Evolutionary conservation across 1,140 invertebrate genomes (phyloP), one percentile per base, ranked within the genome.

Genomic region (Phthorimaea operculella): DNA sequence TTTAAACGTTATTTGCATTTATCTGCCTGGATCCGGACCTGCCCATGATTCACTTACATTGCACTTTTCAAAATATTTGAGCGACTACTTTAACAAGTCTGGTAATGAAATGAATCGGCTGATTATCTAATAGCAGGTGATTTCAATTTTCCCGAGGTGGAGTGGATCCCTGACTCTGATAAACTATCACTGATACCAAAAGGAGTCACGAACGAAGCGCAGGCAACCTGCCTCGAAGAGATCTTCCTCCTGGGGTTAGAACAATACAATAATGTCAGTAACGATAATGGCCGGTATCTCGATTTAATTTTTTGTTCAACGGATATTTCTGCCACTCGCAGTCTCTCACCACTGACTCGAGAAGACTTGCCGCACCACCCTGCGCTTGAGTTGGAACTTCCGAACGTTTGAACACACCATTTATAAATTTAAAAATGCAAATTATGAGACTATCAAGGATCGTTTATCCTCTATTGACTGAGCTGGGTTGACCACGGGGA

Each of bases 351-450:
- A 4, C 9, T 49, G 18, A 49, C 47, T 4, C 47, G 47, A 7
- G 47, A 49, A 14, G 47, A 49, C n/a, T 18, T 49, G 47, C 47
- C 47, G 6, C 9, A 49, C 9, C 47, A 49, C n/a, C 47, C 47
- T 4, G 47, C 47, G 7, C 4, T 49, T 4, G 47, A 49, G 9
- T 18, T 18, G 9, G 18, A 49, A 18, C 4, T 49, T 21, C 47
- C 47, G 4, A 49, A 49, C 21, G 6, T 45, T 8, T 9, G 21
- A 49, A 49, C 16, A 14, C 7, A 49, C 7, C 5, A 21, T 49
- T 49, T 49, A 45, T 15, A 49, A 49, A 7, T 49, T 49, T 21
- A 49, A 14, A 17, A 49, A 21, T 7, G 47, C 47, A 18, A 21
- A 49, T 18, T 49, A 49, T 49, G 47, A 49, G 4, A 21, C 9